These are phyloP conservation scores for Stegastes partitus DNA, from an alignment of 2,113 vertebrate genomes.

Conservation along the genomic window DNA sequence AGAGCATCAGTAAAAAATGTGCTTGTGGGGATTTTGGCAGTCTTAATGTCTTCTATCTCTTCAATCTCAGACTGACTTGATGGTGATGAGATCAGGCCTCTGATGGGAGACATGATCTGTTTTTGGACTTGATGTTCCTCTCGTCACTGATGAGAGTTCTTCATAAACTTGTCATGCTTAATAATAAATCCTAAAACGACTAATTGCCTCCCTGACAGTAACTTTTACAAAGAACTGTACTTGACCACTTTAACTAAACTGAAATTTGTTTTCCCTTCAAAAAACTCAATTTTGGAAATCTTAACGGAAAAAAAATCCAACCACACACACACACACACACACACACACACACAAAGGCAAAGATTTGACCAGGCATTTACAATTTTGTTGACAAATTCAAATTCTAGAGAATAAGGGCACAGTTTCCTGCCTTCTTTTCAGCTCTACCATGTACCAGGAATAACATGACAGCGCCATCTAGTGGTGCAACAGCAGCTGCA, in stretches of 20 bases:
- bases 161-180: too few relatives aligned
- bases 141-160: too few relatives aligned
- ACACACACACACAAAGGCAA: not conserved
- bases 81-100: too few relatives aligned
- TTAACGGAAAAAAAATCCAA: not conserved
- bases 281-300: not conserved
- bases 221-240: too few relatives aligned
- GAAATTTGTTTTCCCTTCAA: not conserved
- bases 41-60: not conserved
- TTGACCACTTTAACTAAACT: not conserved
- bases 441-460: not conserved
- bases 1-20: not conserved
- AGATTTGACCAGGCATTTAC: not conserved
- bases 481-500: constrained; percentile 54
- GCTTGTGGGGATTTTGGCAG: not conserved
- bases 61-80: not conserved
- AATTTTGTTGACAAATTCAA: not conserved
- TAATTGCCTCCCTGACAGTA: too few relatives aligned
- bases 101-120: too few relatives aligned
- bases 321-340: too few relatives aligned
- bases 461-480: constrained; percentile 68
- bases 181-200: too few relatives aligned
- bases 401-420: not conserved
- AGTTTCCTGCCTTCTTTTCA: not conserved
- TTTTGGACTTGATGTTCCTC: too few relatives aligned